Conservation (phyloP, 2,888 invertebrate genomes). For the Coremacera marginata region DNA sequence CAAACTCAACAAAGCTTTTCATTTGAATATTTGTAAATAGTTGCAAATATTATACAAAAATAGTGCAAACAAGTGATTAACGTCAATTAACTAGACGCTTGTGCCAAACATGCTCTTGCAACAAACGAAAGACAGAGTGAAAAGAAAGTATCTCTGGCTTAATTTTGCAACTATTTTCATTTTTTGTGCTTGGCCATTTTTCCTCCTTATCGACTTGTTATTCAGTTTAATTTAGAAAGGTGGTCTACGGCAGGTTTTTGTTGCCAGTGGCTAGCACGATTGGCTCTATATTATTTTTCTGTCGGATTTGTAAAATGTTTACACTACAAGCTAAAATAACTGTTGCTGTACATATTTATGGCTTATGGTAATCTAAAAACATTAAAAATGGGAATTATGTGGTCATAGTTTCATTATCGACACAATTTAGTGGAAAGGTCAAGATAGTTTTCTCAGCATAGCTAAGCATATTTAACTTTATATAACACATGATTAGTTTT, state of each 20-base stretch:
- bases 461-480: too few species aligned
- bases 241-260: slow-evolving; percentile 54
- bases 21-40: neutral
- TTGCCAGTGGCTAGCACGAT: neutral
- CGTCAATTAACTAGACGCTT: neutral
- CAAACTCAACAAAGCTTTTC: neutral
- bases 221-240: slow-evolving; percentile 65
- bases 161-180: neutral
- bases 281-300: neutral
- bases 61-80: neutral
- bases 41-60: neutral
- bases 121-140: neutral
- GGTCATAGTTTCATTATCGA: too few species aligned
- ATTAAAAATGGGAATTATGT: too few species aligned
- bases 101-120: neutral
- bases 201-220: neutral
- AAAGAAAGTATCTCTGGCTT: neutral
- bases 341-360: too few species aligned
- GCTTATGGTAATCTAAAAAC: too few species aligned
- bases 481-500: too few species aligned
- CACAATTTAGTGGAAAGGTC: too few species aligned
- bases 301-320: too few species aligned
- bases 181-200: neutral
- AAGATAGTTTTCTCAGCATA: too few species aligned
- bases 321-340: too few species aligned